These are phyloP conservation scores for Micrasema longulum DNA, from an alignment of 1,140 invertebrate genomes.

Conservation along the genomic window DNA sequence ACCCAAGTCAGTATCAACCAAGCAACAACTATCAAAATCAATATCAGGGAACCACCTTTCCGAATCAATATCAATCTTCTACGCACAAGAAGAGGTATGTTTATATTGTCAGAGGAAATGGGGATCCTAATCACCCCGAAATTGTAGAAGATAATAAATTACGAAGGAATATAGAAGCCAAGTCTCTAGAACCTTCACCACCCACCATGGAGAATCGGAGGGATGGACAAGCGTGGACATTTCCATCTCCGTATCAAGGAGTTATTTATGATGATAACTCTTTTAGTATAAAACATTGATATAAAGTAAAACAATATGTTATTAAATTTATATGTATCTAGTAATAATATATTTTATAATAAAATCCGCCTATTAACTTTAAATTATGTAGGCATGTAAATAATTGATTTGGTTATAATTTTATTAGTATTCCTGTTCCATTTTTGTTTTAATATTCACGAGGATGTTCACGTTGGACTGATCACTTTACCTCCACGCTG, in stretches of 20 bases:
- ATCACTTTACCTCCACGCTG: no score
- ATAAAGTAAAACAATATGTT: no score
- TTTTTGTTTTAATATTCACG: no score
- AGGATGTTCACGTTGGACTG: no score
- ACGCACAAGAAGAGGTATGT: conserved; percentile 44
- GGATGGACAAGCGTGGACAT: conserved; percentile 37
- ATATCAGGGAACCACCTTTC: not conserved
- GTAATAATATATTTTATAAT: no score
- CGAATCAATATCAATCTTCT: conserved; percentile 32
- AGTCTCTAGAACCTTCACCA: not conserved
- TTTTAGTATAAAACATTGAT: not conserved
- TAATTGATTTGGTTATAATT: no score
- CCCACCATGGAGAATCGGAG: conserved; percentile 11
- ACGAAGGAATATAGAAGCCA: conserved; percentile 18
- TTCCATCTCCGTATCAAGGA: conserved; percentile 47
- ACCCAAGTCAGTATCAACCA: no score
- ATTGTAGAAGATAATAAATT: conserved; percentile 34
- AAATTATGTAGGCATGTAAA: no score
- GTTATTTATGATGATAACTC: conserved; percentile 40
- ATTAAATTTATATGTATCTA: no score
- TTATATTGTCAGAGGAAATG: conserved; percentile 52
- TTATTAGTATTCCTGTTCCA: no score
- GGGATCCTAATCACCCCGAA: conserved; percentile 53
- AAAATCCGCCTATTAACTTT: no score
- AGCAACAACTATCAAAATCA: no score